Percentiles rank a stretch among this genome's conserved stretches.
Conservation (phyloP, 64 coral and sea anemone genomes). For the Stichodactyla helianthus region DNA sequence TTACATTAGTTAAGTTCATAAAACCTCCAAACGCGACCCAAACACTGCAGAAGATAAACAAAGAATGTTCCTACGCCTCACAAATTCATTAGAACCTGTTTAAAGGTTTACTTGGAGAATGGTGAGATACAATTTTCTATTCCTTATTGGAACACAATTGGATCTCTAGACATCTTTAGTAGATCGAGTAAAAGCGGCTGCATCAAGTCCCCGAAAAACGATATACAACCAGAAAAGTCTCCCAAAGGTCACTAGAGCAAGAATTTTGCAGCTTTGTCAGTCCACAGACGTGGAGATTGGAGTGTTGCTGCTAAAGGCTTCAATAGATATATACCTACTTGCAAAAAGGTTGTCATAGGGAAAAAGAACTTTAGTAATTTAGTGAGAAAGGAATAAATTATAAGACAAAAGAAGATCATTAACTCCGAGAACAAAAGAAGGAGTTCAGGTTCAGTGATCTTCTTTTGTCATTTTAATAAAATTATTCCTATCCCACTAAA, state of each 20-base stretch:
- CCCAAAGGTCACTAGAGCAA: constrained; percentile 39
- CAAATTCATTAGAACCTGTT: background rate
- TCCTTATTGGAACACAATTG: constrained; percentile 36
- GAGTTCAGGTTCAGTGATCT: too few species aligned
- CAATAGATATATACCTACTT: too few species aligned
- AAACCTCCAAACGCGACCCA: background rate
- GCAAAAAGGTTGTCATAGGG: too few species aligned
- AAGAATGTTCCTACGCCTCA: constrained; percentile 33
- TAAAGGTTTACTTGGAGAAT: constrained; percentile 4
- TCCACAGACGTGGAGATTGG: constrained; percentile 57
- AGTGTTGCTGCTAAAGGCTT: constrained; percentile 57
- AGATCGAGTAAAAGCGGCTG: background rate
- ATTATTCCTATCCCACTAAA: too few species aligned
- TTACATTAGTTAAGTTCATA: constrained; percentile 14
- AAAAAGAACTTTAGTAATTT: too few species aligned
- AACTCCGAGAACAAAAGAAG: too few species aligned
- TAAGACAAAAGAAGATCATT: too few species aligned
- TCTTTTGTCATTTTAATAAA: too few species aligned
- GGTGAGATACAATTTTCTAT: background rate
- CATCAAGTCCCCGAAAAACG: background rate
- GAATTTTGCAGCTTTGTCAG: constrained; percentile 36
- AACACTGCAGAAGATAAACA: background rate
- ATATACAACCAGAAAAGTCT: background rate
- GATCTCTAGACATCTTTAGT: constrained; percentile 34
- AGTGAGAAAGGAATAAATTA: too few species aligned